These are phyloP conservation scores for Subacronicta megacephala DNA, from an alignment of 2,888 invertebrate genomes.

Conservation along the genomic window DNA sequence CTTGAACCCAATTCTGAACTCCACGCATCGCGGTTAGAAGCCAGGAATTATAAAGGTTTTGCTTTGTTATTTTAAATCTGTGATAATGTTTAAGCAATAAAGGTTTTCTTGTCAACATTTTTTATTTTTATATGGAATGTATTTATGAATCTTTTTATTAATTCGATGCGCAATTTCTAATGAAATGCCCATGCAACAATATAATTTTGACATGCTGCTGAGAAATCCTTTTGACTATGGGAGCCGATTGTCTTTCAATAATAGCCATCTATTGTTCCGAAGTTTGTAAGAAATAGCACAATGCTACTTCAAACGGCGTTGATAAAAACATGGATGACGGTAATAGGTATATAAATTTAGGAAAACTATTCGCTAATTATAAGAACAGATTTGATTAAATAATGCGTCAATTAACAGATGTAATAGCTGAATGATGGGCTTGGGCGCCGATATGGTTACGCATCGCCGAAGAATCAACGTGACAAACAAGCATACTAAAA, in stretches of 20 bases:
- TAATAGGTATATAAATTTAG: constrained; percentile 4
- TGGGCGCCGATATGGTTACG: too few relatives aligned
- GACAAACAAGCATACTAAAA: too few relatives aligned
- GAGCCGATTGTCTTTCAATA: constrained; percentile 55
- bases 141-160: neutral
- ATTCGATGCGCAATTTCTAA: constrained; percentile 41
- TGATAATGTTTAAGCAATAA: neutral
- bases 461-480: too few relatives aligned
- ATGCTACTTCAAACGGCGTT: constrained; percentile 29
- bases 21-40: too few relatives aligned
- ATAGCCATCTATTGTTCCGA: constrained; percentile 46
- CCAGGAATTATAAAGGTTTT: too few relatives aligned
- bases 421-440: too few relatives aligned
- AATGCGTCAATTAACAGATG: too few relatives aligned
- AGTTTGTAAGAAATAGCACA: constrained; percentile 47
- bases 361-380: constrained; percentile 3
- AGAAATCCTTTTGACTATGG: constrained; percentile 44
- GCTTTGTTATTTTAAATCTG: neutral
- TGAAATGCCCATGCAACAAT: constrained; percentile 26
- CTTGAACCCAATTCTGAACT: too few relatives aligned
- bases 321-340: constrained; percentile 33
- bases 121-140: neutral
- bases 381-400: neutral
- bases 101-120: neutral
- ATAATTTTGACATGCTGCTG: constrained; percentile 34